Evolutionary conservation across 1,140 invertebrate genomes (phyloP).

Genomic region (Parapsyche elsis): DNA sequence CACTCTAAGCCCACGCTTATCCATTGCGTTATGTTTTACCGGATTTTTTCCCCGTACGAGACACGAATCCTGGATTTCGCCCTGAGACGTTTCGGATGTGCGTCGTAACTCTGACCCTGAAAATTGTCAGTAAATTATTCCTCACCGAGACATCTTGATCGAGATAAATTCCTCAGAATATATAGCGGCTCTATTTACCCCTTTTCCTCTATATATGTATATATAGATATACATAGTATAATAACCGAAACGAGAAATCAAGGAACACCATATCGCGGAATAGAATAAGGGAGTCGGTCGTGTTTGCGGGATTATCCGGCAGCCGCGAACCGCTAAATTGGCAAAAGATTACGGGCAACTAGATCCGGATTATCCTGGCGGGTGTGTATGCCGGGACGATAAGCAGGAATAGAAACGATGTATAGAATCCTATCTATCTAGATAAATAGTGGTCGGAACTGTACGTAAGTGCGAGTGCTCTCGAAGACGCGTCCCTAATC

Average conservation of each 20-base stretch:
- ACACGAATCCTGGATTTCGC: not conserved
- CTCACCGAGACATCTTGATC: too few species aligned
- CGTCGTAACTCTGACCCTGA: too few species aligned
- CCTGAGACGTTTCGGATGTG: not conserved
- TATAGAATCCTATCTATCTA: not conserved
- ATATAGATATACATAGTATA: too few species aligned
- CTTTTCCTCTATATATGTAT: too few species aligned
- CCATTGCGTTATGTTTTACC: not conserved
- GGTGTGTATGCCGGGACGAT: not conserved
- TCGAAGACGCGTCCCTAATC: not conserved
- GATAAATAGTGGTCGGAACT: too few species aligned
- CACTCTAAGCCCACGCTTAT: not conserved
- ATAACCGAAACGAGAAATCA: too few species aligned
- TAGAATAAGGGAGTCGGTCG: not conserved
- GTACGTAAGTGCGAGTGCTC: too few species aligned
- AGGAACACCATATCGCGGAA: not conserved
- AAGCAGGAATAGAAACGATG: not conserved
- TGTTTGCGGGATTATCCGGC: not conserved
- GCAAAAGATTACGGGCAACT: constrained; percentile 24
- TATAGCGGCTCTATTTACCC: too few species aligned
- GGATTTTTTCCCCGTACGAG: not conserved
- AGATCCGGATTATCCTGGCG: constrained; percentile 13
- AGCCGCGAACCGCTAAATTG: constrained; percentile 25
- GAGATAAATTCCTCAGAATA: too few species aligned
- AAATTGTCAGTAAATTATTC: too few species aligned